A percentile compares a stretch with the other conserved stretches of the same genome.
Evolutionary conservation across 2,113 vertebrate species (phyloP).

Genomic region (Mesocricetus auratus): DNA sequence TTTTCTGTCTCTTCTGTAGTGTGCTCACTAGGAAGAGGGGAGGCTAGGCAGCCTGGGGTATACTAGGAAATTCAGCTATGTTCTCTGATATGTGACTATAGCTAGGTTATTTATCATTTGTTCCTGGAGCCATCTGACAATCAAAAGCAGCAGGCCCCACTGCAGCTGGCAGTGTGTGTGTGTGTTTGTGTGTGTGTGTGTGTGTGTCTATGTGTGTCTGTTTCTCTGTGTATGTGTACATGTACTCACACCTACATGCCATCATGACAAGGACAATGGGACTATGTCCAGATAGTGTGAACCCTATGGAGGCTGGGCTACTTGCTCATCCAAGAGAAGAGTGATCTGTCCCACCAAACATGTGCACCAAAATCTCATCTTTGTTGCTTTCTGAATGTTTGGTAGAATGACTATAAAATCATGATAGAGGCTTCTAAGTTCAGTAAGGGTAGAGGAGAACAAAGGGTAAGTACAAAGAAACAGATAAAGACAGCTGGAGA

Average conservation of each 20-base stretch:
- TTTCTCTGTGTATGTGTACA: no score
- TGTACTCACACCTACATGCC: rapidly evolving
- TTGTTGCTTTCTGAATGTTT: not conserved
- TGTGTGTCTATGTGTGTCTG: not conserved
- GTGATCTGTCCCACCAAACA: not conserved
- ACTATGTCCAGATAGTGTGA: not conserved
- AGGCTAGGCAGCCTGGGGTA: not conserved
- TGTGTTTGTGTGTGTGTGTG: no score
- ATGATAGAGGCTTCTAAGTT: not conserved
- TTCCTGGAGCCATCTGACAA: not conserved
- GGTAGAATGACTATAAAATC: not conserved
- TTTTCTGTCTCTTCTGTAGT: not conserved
- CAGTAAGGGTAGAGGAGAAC: not conserved
- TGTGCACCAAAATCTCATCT: not conserved
- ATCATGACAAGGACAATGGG: not conserved
- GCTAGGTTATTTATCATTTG: not conserved
- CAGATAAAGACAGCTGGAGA: not conserved
- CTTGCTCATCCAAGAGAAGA: not conserved
- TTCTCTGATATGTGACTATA: not conserved
- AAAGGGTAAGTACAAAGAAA: not conserved
- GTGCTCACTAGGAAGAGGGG: not conserved
- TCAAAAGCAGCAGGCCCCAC: not conserved
- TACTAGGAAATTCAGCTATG: not conserved
- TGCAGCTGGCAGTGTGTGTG: rapidly evolving
- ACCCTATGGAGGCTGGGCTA: not conserved